Conservation (phyloP, 2,797 vertebrate genomes). For the Vireo griseus region DNA sequence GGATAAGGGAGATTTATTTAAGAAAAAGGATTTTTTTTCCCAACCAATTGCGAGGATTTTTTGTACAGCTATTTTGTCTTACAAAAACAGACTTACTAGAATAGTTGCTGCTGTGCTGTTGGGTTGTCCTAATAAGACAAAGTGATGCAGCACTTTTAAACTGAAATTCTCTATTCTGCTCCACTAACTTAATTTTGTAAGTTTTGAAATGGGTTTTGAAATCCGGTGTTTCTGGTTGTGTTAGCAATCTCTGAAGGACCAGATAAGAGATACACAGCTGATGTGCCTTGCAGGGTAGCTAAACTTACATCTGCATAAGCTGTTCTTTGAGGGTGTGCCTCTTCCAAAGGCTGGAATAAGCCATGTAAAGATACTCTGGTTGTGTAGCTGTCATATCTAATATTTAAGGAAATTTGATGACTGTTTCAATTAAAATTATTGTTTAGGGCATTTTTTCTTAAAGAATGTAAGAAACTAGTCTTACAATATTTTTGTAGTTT, state of each 20-base stretch:
- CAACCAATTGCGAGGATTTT: background rate
- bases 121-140: background rate
- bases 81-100: background rate
- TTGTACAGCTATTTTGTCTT: background rate
- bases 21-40: accelerated
- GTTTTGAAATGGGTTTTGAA: background rate
- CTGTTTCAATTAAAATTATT: background rate
- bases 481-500: too few relatives aligned
- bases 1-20: background rate
- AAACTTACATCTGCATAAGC: background rate
- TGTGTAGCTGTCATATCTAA: background rate
- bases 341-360: background rate
- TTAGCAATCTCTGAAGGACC: background rate
- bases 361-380: background rate
- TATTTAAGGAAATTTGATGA: background rate
- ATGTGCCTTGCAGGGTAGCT: background rate
- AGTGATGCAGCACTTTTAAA: background rate
- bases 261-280: background rate
- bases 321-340: background rate
- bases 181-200: background rate
- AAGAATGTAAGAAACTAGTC: background rate
- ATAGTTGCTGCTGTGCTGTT: background rate
- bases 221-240: background rate
- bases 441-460: background rate
- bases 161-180: background rate